phyloP scores from a whole-genome alignment of 2,113 vertebrate species.

The Dasyornis broadbenti region DNA sequence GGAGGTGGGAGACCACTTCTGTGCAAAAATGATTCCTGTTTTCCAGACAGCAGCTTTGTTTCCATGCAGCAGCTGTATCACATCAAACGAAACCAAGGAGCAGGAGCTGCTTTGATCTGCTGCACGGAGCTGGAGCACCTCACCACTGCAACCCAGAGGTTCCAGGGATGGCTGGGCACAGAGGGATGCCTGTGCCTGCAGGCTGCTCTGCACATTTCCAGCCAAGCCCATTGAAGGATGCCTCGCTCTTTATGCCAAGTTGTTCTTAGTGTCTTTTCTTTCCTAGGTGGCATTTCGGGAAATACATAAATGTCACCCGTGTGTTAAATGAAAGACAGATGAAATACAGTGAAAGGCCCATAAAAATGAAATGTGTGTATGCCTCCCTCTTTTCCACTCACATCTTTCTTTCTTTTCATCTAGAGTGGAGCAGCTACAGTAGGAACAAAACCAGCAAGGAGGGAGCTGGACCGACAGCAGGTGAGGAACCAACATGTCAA shows the following conservation, averaged over 20 bases:
- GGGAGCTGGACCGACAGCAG: neutral
- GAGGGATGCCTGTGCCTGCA: neutral
- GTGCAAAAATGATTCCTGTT: neutral
- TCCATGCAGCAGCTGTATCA: neutral
- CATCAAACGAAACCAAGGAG: neutral
- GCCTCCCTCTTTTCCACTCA: neutral
- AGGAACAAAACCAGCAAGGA: neutral
- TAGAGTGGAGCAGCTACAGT: neutral
- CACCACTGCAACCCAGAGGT: neutral
- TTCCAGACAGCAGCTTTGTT: neutral
- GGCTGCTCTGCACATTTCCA: neutral
- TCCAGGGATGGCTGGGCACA: neutral
- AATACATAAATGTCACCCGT: neutral
- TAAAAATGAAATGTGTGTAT: neutral
- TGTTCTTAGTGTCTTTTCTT: neutral
- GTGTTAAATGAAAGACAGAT: neutral
- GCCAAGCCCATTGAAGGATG: fast-evolving
- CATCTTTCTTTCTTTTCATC: neutral
- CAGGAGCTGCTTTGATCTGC: neutral
- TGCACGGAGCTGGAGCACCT: neutral
- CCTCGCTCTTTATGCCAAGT: neutral
- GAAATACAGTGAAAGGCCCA: neutral
- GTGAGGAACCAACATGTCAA: neutral
- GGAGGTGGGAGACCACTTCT: neutral
- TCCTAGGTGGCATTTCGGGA: neutral